Evolutionary conservation across 1,140 invertebrate species (phyloP).

Genomic region (Calycopis cecrops): DNA sequence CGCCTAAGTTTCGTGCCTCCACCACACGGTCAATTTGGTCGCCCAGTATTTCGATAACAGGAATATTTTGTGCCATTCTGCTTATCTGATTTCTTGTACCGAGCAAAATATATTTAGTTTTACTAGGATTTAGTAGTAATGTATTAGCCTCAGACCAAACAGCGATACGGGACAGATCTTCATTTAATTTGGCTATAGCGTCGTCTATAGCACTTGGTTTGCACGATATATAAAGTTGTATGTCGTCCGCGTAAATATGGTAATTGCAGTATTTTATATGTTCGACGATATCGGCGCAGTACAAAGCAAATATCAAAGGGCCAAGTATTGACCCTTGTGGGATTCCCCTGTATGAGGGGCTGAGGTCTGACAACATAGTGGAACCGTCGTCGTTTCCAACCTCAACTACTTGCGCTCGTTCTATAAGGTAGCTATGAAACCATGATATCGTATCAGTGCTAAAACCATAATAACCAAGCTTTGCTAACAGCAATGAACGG

Average conservation of each 20-base stretch:
- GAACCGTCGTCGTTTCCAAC: no score
- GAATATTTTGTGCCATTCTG: conserved; percentile 4
- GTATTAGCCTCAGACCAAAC: not conserved
- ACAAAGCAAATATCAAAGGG: no score
- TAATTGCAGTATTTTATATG: not conserved
- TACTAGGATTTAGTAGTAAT: not conserved
- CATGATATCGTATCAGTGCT: no score
- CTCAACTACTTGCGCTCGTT: no score
- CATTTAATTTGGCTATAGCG: conserved; percentile 1
- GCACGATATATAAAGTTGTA: conserved; percentile 2
- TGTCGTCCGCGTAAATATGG: conserved; percentile 2
- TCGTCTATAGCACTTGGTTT: not conserved
- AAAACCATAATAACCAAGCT: no score
- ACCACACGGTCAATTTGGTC: not conserved
- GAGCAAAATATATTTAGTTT: not conserved
- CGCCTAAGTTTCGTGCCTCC: conserved; percentile 1
- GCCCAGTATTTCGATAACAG: not conserved
- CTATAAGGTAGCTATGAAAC: no score
- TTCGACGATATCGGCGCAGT: no score
- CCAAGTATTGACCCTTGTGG: no score
- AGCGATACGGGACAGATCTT: conserved; percentile 5
- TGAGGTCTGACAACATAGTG: no score
- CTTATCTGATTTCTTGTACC: conserved; percentile 3
- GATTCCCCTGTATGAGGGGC: no score
- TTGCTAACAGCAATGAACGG: no score